Conservation (phyloP, 2,113 vertebrate species). For the Perca fluviatilis region DNA sequence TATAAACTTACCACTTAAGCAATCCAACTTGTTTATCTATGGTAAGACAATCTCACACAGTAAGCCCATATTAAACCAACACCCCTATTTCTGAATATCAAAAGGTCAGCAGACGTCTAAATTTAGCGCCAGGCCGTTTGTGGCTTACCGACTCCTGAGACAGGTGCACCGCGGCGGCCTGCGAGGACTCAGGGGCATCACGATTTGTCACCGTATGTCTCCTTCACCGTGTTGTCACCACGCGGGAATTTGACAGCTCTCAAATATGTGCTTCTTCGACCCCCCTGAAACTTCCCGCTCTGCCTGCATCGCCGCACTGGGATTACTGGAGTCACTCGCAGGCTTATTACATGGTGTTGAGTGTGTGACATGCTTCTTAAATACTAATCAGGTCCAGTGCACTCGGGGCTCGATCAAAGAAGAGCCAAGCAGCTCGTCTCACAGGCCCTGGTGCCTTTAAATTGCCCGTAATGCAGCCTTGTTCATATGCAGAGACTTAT, state of each 20-base stretch:
- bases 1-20: slow-evolving; percentile 40
- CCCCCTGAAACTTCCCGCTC: background rate
- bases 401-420: slow-evolving; percentile 56
- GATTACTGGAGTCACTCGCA: slow-evolving; percentile 54
- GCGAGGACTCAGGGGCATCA: slow-evolving; percentile 32
- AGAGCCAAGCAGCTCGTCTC: background rate
- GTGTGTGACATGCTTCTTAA: slow-evolving; percentile 53
- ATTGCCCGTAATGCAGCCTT: slow-evolving; percentile 13
- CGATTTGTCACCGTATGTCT: slow-evolving; percentile 39
- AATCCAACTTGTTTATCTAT: slow-evolving; percentile 43
- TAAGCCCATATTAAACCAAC: slow-evolving; percentile 71
- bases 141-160: slow-evolving; percentile 61
- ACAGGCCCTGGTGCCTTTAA: slow-evolving; percentile 10
- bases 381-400: slow-evolving; percentile 38
- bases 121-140: slow-evolving; percentile 60
- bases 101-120: slow-evolving; percentile 77
- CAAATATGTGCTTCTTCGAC: slow-evolving; percentile 53
- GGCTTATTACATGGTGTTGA: slow-evolving; percentile 65
- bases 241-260: slow-evolving; percentile 55
- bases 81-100: slow-evolving; percentile 65
- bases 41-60: slow-evolving; percentile 63
- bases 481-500: slow-evolving; percentile 54
- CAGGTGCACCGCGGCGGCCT: slow-evolving; percentile 65
- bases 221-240: slow-evolving; percentile 50
- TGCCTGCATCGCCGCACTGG: background rate